Conservation (phyloP, 2,888 invertebrate genomes). For the Eupithecia subumbrata region DNA sequence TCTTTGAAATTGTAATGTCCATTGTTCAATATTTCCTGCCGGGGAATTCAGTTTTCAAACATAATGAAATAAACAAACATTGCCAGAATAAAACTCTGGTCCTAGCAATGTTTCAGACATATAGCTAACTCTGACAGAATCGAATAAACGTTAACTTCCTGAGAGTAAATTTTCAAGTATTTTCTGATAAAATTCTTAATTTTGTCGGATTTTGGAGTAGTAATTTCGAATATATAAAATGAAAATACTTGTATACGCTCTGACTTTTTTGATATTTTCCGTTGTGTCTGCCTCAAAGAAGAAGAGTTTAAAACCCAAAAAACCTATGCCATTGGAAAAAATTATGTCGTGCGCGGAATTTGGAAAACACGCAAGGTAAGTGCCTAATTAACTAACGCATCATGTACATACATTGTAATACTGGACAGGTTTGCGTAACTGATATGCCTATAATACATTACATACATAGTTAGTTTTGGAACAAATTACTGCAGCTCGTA, state of each 20-base stretch:
- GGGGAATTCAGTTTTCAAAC: constrained; percentile 6
- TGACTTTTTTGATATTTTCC: not conserved
- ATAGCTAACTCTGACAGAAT: not conserved
- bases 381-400: no score
- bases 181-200: not conserved
- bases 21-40: constrained; percentile 4
- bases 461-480: no score
- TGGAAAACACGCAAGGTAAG: constrained; percentile 53
- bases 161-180: not conserved
- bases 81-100: not conserved
- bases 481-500: no score
- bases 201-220: not conserved
- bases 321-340: constrained; percentile 44
- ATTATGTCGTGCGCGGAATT: constrained; percentile 60
- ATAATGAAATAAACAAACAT: constrained; percentile 3
- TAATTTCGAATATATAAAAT: not conserved
- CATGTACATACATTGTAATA: no score
- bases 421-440: no score
- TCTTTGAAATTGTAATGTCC: not conserved
- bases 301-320: not conserved
- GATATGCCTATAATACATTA: no score
- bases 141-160: not conserved
- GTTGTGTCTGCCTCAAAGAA: not conserved
- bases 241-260: not conserved
- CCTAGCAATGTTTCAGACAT: not conserved